Percentiles rank a stretch among this genome's conserved stretches.
These are phyloP conservation scores for Rhinophrynus dorsalis DNA, from an alignment of 2,797 vertebrate species.

Conservation along the genomic window DNA sequence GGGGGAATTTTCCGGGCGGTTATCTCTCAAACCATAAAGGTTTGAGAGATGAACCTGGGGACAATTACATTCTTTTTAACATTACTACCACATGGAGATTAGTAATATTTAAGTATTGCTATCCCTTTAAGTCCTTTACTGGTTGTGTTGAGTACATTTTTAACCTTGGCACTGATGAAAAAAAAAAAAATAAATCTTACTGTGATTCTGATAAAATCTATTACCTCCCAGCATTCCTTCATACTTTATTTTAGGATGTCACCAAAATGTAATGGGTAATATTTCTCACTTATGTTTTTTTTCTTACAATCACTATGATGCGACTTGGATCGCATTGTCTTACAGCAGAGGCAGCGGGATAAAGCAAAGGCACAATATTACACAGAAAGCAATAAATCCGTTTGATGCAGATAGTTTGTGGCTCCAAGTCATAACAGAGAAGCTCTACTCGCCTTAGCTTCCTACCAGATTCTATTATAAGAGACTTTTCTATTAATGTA, in stretches of 20 bases:
- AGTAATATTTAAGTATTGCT: too few relatives aligned
- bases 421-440: conserved; percentile 59
- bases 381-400: conserved; percentile 54
- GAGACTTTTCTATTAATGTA: conserved; percentile 60
- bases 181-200: too few relatives aligned
- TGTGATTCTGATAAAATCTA: conserved; percentile 2
- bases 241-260: conserved; percentile 2
- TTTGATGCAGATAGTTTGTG: conserved; percentile 58
- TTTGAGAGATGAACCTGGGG: too few relatives aligned
- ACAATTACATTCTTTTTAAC: too few relatives aligned
- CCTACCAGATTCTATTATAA: conserved; percentile 64
- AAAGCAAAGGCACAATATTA: conserved; percentile 52
- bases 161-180: neutral
- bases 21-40: too few relatives aligned
- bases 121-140: too few relatives aligned
- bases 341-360: conserved; percentile 50
- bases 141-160: too few relatives aligned
- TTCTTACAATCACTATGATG: neutral
- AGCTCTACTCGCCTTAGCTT: conserved; percentile 59
- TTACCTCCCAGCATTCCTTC: neutral
- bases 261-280: neutral
- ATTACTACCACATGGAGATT: too few relatives aligned
- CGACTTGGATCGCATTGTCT: conserved; percentile 46
- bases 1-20: too few relatives aligned
- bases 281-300: neutral